Percentiles rank a stretch among this genome's conserved stretches.
These are phyloP conservation scores for Hypocryptadius cinnamomeus DNA, from an alignment of 2,113 vertebrate species.

Conservation along the genomic window DNA sequence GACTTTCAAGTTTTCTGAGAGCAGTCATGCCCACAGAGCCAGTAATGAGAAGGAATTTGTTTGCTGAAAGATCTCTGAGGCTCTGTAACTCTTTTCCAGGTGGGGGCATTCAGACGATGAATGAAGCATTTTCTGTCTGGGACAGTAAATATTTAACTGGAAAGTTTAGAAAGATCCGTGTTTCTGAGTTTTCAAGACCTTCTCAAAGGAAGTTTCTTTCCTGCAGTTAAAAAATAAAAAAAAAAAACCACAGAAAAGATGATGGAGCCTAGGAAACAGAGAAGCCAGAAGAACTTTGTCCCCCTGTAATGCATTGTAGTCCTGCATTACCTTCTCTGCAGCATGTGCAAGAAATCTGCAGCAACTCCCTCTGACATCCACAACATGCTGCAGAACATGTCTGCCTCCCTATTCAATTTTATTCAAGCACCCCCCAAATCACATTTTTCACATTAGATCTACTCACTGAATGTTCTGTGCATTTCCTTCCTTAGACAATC, in stretches of 20 bases:
- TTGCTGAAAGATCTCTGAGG: slow-evolving; percentile 67
- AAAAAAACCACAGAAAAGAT: not conserved
- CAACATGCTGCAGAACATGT: not conserved
- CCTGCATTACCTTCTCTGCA: not conserved
- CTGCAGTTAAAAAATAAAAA: not conserved
- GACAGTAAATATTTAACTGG: slow-evolving; percentile 38
- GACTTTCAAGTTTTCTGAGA: slow-evolving; percentile 70
- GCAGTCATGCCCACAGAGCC: slow-evolving; percentile 18
- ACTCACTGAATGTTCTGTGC: not conserved
- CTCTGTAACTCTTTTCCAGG: slow-evolving; percentile 65
- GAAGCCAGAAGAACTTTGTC: not conserved
- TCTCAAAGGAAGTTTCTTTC: not conserved
- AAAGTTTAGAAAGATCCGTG: slow-evolving; percentile 17
- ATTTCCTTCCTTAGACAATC: not conserved
- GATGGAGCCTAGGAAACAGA: not conserved
- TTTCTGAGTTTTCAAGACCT: not conserved
- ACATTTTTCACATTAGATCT: not conserved
- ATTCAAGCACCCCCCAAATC: not conserved
- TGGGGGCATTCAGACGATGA: slow-evolving; percentile 44
- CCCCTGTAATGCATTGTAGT: not conserved
- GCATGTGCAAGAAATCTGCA: not conserved
- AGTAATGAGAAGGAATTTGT: slow-evolving; percentile 67
- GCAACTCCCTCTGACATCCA: not conserved
- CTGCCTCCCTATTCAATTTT: not conserved
- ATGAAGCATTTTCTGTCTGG: slow-evolving; percentile 12